Base-by-base conservation (phyloP, 2,888 invertebrate species). In the Caenorhabditis angaria region DNA sequence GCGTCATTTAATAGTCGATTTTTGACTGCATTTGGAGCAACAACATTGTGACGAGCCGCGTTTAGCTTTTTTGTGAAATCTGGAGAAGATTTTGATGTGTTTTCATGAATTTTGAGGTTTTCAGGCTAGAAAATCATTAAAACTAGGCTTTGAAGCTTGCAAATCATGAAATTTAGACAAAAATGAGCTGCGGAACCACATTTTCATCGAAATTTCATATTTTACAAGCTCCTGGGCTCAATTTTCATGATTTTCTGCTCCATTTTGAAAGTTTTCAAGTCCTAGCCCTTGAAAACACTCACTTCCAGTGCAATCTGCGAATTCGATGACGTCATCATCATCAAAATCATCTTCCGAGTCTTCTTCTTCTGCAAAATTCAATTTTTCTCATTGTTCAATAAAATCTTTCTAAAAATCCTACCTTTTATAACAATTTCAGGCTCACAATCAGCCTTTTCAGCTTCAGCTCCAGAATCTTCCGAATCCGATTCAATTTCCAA, bases 61-160 rank as follows among this genome's bases (percentile, higher is more conserved):
- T 83, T 85, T 12, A 85, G 58, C 51, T 77, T 83, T 69, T 85
- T 85, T 14, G 85, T 85, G 66, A 85, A 85, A 74, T 85, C 85
- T 84, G 60, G 57, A 78, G n/a, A n/a, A n/a, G n/a, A n/a, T n/a
- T n/a, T n/a, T n/a, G n/a, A n/a, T n/a, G n/a, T n/a, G n/a, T n/a
- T n/a, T n/a, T n/a, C n/a, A n/a, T n/a, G n/a, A n/a, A n/a, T n/a
- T n/a, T n/a, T n/a, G n/a, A n/a, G n/a, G n/a, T n/a, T n/a, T n/a
- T n/a, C n/a, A n/a, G n/a, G n/a, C n/a, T n/a, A n/a, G n/a, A n/a
- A n/a, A n/a, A n/a, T n/a, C n/a, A n/a, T n/a, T n/a, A n/a, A n/a
- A n/a, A n/a, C n/a, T n/a, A n/a, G n/a, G n/a, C n/a, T n/a, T n/a
- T n/a, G n/a, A n/a, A n/a, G n/a, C n/a, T n/a, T n/a, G n/a, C n/a